Evolutionary conservation across 2,113 vertebrate genomes (phyloP), one percentile per base, ranked within the genome.

Genomic region (Oreochromis aureus): DNA sequence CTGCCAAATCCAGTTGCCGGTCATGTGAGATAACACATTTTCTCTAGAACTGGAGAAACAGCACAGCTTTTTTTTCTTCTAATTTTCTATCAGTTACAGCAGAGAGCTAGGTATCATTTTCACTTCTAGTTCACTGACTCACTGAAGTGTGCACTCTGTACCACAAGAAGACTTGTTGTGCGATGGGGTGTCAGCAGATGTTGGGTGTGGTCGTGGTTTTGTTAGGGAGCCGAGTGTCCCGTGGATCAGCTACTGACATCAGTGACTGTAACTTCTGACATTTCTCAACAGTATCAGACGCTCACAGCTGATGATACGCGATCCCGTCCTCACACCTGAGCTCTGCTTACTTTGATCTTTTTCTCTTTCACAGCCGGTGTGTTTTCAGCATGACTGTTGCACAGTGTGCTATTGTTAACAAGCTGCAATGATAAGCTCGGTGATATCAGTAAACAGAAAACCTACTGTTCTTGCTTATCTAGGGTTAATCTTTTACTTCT

Each of bases 111-210:
- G 6, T 7, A 4, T 81, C 3, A 16, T 89, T 73, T 91, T 51
- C 39, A 66, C 79, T 80, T 83, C 15, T 41, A 32, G 36, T 56
- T 81, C 8, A 59, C 18, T 19, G 58, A 81, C 81, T 87, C 39
- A 81, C 32, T 83, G 39, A 84, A 71, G 76, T 85, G 80, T 89
- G 59, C 10, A 1, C 30, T 32, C 61, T 27, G 10, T 2, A 18
- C 59, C 79, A n/a, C 84, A 80, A 34, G 32, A 61, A 34, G 84
- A 19, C 82, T 86, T 88, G n/a, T 83, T 84, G 58, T 89, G 79
- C 58, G 55, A 80, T 63, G 24, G 71, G 66, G n/a, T 80, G 82
- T 93, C 87, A 91, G 89, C 94, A 93, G 83, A 73, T 86, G 84
- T 58, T 73, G 59, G 69, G 85, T 78, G 90, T 92, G 88, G 78